Base-by-base conservation (phyloP, 2,888 invertebrate species). In the Gisinianus flammeolus region DNA sequence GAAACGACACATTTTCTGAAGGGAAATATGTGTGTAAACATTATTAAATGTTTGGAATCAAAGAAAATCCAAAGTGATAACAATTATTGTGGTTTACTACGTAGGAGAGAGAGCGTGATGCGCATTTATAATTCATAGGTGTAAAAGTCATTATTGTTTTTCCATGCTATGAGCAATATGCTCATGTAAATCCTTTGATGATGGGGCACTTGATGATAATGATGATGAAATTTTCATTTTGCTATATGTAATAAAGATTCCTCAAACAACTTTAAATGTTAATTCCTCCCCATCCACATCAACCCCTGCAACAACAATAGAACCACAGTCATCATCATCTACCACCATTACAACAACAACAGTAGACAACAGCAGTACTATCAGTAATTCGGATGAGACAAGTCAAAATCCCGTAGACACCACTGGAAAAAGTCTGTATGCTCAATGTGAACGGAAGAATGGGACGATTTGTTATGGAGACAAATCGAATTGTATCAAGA, bases 401-500 rank as follows among this genome's bases (percentile, higher is more conserved):
- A 5, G 19, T 12, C 56, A 56, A n/a, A 4, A 56, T 4, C 56
- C 16, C 19, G 62, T 24, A 6, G 62, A 12, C 26, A 28, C 5
- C 3, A 12, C 26, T 26, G 62, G 62, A 2, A 26, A 62, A 62
- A 26, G 24, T 62, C 62, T 62, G 26, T 62, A 62, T 26, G 28
- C 28, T 26, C 4, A 62, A 62, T 62, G 62, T 28, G 24, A 26
- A 62, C 6, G 4, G 54, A 62, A 62, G 26, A 62, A 24, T 12
- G 62, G 62, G 8, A 62, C 26, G 4, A 28, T 62, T 8, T 62
- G 62, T 28, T 62, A 26, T 62, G 62, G 62, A 10, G 77, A 77
- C 44, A 71, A 72, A 22, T 6, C 12, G n/a, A 71, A 77, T 22
- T 77, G 77, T 30, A 35, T 77, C 24, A 26, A 54, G 12, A 30